These are phyloP conservation scores for Gambusia yucatana DNA, from an alignment of 2,797 vertebrate genomes.

Conservation along the genomic window DNA sequence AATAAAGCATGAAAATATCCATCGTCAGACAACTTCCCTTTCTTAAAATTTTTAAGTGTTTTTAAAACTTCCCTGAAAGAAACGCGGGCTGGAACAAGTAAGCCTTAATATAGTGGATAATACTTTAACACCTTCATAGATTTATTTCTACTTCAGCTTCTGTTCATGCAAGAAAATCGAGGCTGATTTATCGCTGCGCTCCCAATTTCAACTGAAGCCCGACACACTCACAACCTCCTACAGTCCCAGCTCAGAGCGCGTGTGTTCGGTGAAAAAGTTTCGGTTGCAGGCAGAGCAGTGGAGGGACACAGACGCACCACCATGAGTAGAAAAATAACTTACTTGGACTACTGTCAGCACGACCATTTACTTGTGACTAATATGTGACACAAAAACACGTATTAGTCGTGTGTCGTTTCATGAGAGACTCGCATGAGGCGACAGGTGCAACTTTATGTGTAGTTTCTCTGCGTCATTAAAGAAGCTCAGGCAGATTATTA, in stretches of 20 bases:
- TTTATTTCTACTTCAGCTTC: neutral
- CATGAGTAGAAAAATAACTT: neutral
- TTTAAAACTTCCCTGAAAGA: neutral
- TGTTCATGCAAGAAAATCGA: neutral
- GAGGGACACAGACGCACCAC: neutral
- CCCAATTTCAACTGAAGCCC: neutral
- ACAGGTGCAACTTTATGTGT: constrained; percentile 45
- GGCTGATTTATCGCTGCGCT: too few relatives aligned
- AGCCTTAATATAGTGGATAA: neutral
- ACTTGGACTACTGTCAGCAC: neutral
- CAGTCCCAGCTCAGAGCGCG: neutral
- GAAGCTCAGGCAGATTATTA: constrained; percentile 54
- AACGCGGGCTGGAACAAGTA: neutral
- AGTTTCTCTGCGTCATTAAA: constrained; percentile 50
- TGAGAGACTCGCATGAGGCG: constrained; percentile 30
- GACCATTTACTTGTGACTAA: constrained; percentile 29
- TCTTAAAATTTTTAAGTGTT: neutral
- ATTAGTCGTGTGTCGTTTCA: neutral
- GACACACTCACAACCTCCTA: neutral
- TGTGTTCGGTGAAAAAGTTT: neutral
- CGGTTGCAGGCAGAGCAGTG: neutral
- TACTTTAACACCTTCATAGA: neutral
- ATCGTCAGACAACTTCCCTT: neutral
- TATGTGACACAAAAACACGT: constrained; percentile 25
- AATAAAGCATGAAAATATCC: neutral